A percentile compares a stretch with the other conserved stretches of the same genome.
Conservation (phyloP, 2,797 vertebrate genomes). For the Sciaenops ocellatus region DNA sequence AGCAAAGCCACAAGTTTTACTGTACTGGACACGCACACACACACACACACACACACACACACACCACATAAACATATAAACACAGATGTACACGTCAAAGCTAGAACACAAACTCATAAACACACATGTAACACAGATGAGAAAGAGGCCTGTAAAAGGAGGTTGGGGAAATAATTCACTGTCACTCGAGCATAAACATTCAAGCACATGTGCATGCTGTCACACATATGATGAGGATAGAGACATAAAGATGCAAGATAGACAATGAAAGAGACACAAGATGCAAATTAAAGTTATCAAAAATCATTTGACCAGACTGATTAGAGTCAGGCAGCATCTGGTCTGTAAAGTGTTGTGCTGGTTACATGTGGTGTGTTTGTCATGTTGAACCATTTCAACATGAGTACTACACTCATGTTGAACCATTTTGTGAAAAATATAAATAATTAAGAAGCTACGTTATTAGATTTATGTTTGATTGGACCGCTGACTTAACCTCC, state of each 20-base stretch:
- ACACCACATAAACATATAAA: slow-evolving; percentile 35
- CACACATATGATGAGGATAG: slow-evolving; percentile 3
- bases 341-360: slow-evolving; percentile 13
- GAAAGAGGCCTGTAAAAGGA: slow-evolving; percentile 27
- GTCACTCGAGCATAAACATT: slow-evolving; percentile 43
- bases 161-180: slow-evolving; percentile 24
- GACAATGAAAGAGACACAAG: slow-evolving; percentile 15
- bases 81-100: slow-evolving; percentile 34
- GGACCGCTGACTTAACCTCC: slow-evolving; percentile 21
- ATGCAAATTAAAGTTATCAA: slow-evolving; percentile 34
- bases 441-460: slow-evolving; percentile 4
- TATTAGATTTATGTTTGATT: slow-evolving; percentile 25
- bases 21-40: slow-evolving; percentile 32
- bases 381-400: slow-evolving; percentile 13
- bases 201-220: slow-evolving; percentile 17
- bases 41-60: slow-evolving; percentile 1
- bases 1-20: slow-evolving; percentile 48
- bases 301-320: slow-evolving; percentile 7
- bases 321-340: slow-evolving; percentile 9
- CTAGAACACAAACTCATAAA: slow-evolving; percentile 50
- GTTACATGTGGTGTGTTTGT: slow-evolving; percentile 7
- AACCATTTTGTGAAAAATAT: background rate
- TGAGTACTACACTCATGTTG: background rate
- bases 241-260: background rate
- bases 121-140: slow-evolving; percentile 72